Evolutionary conservation across 1,140 invertebrate species (phyloP).

Genomic region (Trigoniulus corallinus): DNA sequence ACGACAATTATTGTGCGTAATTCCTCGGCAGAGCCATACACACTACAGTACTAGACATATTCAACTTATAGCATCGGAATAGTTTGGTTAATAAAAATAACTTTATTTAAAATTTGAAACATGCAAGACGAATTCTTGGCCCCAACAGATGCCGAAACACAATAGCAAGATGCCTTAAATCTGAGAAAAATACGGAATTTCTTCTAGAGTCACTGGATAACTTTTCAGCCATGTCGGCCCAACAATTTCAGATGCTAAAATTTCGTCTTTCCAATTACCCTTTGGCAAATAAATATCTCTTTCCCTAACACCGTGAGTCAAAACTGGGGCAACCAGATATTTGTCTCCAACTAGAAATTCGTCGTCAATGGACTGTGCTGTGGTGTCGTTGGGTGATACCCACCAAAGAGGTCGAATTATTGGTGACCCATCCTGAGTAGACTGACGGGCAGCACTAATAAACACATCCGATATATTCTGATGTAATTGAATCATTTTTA

Average conservation of each 20-base stretch:
- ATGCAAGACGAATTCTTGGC: too few species aligned
- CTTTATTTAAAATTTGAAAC: too few species aligned
- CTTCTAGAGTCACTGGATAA: slow-evolving; percentile 45
- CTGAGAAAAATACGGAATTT: slow-evolving; percentile 46
- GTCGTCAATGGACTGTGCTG: slow-evolving; percentile 20
- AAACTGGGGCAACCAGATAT: slow-evolving; percentile 68
- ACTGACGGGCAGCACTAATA: slow-evolving; percentile 10
- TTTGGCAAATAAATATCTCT: slow-evolving; percentile 59
- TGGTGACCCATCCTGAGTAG: slow-evolving; percentile 14
- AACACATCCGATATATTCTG: neutral
- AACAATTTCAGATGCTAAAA: slow-evolving; percentile 20
- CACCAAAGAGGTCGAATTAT: slow-evolving; percentile 31
- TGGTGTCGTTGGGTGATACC: slow-evolving; percentile 22
- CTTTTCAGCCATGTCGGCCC: slow-evolving; percentile 46
- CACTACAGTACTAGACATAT: too few species aligned
- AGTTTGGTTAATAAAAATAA: too few species aligned
- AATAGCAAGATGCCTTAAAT: too few species aligned
- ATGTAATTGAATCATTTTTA: slow-evolving; percentile 10
- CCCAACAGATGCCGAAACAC: too few species aligned
- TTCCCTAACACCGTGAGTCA: slow-evolving; percentile 40
- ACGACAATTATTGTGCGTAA: too few species aligned
- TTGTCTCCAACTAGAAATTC: slow-evolving; percentile 64
- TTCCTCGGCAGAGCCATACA: too few species aligned
- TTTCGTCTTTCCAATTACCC: slow-evolving; percentile 45
- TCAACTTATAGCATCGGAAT: too few species aligned